These are phyloP conservation scores for Acropternis orthonyx DNA, from an alignment of 2,797 vertebrate genomes.

Conservation along the genomic window DNA sequence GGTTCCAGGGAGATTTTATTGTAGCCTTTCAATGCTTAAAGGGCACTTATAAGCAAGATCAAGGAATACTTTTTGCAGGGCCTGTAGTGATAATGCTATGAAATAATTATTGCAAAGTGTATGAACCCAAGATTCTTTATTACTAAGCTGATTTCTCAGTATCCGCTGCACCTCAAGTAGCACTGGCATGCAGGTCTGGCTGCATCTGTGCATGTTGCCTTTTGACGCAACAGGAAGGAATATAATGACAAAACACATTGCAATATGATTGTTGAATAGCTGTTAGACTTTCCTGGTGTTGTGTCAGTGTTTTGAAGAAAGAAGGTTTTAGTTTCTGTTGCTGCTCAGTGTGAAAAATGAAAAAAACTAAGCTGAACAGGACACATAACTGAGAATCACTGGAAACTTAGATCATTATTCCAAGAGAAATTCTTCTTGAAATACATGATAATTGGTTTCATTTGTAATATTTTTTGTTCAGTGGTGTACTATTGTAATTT, in stretches of 20 bases:
- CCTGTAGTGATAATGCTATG: background rate
- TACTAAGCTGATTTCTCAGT: background rate
- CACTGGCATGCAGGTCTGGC: background rate
- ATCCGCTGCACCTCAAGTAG: background rate
- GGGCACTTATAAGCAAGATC: background rate
- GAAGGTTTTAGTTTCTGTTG: background rate
- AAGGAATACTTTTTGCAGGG: background rate
- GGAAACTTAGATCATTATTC: background rate
- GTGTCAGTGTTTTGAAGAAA: background rate
- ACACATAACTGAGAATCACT: background rate
- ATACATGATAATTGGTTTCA: background rate
- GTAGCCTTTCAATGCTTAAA: background rate
- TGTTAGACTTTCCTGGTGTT: background rate
- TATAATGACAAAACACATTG: background rate
- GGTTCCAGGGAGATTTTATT: no score
- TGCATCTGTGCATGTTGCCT: background rate
- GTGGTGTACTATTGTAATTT: background rate
- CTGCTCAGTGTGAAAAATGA: background rate
- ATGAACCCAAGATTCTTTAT: background rate
- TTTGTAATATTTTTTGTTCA: background rate
- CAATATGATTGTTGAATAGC: background rate
- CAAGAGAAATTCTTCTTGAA: background rate
- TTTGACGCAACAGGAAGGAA: background rate
- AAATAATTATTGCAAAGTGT: background rate
- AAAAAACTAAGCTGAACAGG: background rate